Base-by-base conservation (phyloP, 2,888 invertebrate genomes). In the Clunio marinus region DNA sequence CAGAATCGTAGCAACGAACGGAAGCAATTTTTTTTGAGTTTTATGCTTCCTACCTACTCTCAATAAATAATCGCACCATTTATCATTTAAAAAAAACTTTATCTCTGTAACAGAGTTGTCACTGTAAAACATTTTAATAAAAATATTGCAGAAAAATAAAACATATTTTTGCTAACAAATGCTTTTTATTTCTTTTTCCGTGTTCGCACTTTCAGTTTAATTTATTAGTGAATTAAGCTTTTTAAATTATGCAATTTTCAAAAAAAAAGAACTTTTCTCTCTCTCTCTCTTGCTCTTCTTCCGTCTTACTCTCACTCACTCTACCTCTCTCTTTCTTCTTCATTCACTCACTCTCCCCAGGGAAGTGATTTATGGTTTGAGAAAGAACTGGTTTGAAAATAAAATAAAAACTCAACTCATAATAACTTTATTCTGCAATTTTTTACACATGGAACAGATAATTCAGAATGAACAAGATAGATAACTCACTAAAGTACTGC, bases 341-440 rank as follows among this genome's bases (percentile, higher is more conserved):
- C n/a, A n/a, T n/a, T n/a, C 37, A 22, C 15, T 2, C 28, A 3
- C 10, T 32, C 55, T 7, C 25, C 10, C 17, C 5, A n/a, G n/a
- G n/a, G n/a, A 17, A 20, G 63, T 63, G 63, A 63, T 63, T 63
- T 63, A 63, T 63, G 25, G 63, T 28, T 22, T 27, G 37, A 35
- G 37, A 63, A n/a, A n/a, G n/a, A n/a, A n/a, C n/a, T n/a, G n/a
- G n/a, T n/a, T n/a, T n/a, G n/a, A n/a, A n/a, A n/a, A n/a, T n/a
- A n/a, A n/a, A n/a, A n/a, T n/a, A n/a, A n/a, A n/a, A 63, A 63
- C 63, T 63, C 63, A 45, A 63, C 63, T 63, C 63, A 63, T 63
- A 63, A 63, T 63, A 63, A 63, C 63, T 63, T 63, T 63, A 63
- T 63, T 62, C 46, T 45, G 45, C 17, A 45, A 63, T 63, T 63